A percentile compares a stretch with the other conserved stretches of the same genome.
Conservation (phyloP, 2,113 vertebrate genomes). For the Pica pica region DNA sequence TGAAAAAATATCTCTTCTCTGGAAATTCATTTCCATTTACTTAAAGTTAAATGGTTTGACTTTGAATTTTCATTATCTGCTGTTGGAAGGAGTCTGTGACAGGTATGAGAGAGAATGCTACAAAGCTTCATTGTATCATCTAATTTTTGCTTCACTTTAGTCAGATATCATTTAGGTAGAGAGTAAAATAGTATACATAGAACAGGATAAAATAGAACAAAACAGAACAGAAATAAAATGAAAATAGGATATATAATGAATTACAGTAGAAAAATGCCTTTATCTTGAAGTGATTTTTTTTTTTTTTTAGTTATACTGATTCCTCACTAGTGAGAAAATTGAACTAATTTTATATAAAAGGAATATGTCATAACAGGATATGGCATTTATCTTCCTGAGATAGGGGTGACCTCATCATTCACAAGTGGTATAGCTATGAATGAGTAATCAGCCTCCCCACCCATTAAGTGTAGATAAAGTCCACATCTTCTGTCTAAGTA, state of each 20-base stretch:
- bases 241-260: constrained; percentile 61
- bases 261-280: constrained; percentile 53
- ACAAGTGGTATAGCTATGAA: constrained; percentile 59
- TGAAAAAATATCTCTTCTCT: constrained; percentile 65
- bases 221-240: constrained; percentile 63
- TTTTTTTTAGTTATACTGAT: constrained; percentile 41
- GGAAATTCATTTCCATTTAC: constrained; percentile 72
- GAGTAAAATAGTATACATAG: constrained; percentile 62
- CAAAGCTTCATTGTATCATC: constrained; percentile 66
- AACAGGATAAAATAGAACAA: constrained; percentile 64
- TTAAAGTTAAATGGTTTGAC: constrained; percentile 72
- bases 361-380: constrained; percentile 59
- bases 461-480: constrained; percentile 53
- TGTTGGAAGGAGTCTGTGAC: constrained; percentile 65
- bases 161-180: constrained; percentile 64
- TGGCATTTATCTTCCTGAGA: constrained; percentile 59
- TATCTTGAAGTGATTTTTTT: constrained; percentile 44
- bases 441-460: constrained; percentile 57
- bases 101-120: constrained; percentile 60
- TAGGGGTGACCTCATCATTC: constrained; percentile 56
- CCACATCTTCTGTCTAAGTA: constrained; percentile 44
- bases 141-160: constrained; percentile 73
- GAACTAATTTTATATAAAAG: constrained; percentile 63
- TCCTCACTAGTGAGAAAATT: constrained; percentile 47
- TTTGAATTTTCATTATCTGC: constrained; percentile 71